Evolutionary conservation across 92 coral and sea anemone species (phyloP).

Genomic region (Epizoanthus rinbou): DNA sequence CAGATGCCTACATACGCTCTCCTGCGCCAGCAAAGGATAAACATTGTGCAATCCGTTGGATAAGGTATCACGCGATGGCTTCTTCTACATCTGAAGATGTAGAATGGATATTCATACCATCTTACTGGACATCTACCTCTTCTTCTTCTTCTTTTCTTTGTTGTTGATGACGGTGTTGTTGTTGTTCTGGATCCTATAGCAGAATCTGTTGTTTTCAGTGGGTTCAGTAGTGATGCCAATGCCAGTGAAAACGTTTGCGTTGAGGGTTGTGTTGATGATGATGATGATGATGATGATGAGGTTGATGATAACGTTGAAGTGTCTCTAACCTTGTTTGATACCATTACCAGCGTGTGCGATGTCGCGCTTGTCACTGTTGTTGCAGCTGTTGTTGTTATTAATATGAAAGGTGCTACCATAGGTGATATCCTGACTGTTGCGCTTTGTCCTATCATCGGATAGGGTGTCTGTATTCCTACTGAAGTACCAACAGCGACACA

Average conservation of each 20-base stretch:
- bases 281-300: not conserved
- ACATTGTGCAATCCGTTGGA: slow-evolving; percentile 1
- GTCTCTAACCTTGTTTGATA: not conserved
- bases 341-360: not conserved
- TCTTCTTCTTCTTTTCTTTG: not conserved
- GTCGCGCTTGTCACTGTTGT: not conserved
- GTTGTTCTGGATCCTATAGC: not conserved
- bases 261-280: not conserved
- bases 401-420: not conserved
- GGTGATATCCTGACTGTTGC: not conserved
- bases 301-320: not conserved
- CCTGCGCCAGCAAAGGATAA: slow-evolving; percentile 39
- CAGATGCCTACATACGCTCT: slow-evolving; percentile 31
- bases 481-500: not conserved
- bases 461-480: not conserved
- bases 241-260: not conserved
- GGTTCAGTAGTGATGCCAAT: not conserved
- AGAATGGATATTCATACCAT: slow-evolving; percentile 22
- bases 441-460: not conserved
- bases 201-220: not conserved
- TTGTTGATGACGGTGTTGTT: not conserved
- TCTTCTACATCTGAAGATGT: slow-evolving; percentile 2
- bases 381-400: not conserved
- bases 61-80: slow-evolving; percentile 4
- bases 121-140: slow-evolving; percentile 17